phyloP scores from a whole-genome alignment of 1,140 invertebrate species.

The Drosophila ficusphila region DNA sequence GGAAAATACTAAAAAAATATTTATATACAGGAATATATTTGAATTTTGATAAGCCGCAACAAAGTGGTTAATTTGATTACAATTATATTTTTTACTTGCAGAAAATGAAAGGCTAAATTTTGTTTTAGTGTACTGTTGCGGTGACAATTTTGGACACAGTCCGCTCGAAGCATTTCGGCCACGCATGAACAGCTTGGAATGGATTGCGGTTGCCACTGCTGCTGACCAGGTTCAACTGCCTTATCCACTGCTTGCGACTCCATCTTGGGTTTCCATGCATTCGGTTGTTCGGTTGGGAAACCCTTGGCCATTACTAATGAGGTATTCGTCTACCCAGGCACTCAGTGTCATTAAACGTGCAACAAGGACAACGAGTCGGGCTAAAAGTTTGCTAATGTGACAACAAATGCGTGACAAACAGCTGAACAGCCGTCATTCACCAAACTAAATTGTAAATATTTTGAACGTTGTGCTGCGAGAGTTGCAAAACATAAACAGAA shows the following conservation, averaged over 20 bases:
- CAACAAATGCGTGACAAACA: slow-evolving; percentile 66
- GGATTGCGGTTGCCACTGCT: slow-evolving; percentile 29
- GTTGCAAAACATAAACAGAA: slow-evolving; percentile 43
- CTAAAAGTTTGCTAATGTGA: slow-evolving; percentile 60
- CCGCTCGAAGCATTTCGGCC: slow-evolving; percentile 7
- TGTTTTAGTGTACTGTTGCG: no score
- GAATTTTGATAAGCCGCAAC: no score
- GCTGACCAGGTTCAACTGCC: neutral
- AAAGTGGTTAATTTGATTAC: no score
- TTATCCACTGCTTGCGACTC: neutral
- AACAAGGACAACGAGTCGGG: neutral
- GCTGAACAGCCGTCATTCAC: slow-evolving; percentile 41
- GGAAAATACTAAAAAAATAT: no score
- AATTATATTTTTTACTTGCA: no score
- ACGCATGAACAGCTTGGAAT: slow-evolving; percentile 36
- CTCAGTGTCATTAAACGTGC: slow-evolving; percentile 51
- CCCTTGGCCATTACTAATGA: slow-evolving; percentile 42
- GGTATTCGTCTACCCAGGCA: slow-evolving; percentile 13
- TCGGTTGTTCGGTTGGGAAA: slow-evolving; percentile 10
- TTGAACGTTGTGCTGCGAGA: slow-evolving; percentile 38
- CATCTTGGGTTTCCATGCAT: slow-evolving; percentile 41
- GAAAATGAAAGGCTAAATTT: no score
- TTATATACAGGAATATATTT: no score
- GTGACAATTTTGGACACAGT: slow-evolving; percentile 12
- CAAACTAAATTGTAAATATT: slow-evolving; percentile 65